Evolutionary conservation across 2,113 vertebrate species (phyloP).

Genomic region (Aegotheles bennettii): DNA sequence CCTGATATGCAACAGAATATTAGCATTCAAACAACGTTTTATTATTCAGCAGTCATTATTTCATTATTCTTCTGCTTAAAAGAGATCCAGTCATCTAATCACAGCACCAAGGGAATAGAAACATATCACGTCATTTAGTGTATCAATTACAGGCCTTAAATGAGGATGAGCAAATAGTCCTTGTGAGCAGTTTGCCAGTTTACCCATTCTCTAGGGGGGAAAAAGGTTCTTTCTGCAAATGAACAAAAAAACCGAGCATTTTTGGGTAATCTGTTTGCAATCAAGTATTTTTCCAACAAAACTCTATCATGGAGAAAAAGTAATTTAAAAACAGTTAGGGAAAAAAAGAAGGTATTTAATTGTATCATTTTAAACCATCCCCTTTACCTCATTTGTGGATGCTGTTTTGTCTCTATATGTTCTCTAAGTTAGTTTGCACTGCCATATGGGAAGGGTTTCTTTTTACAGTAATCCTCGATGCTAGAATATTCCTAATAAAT

Average conservation of each 20-base stretch:
- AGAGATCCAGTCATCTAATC: background rate
- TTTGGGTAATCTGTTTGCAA: background rate
- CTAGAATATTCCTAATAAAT: background rate
- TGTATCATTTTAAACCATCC: background rate
- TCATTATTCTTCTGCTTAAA: background rate
- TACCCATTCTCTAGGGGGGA: background rate
- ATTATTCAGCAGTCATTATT: conserved; percentile 9
- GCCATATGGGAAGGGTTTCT: background rate
- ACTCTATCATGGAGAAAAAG: background rate
- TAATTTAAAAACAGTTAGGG: background rate
- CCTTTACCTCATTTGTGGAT: background rate
- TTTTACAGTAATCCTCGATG: background rate
- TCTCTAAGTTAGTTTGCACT: background rate
- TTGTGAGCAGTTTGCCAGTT: background rate
- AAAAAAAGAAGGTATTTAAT: background rate
- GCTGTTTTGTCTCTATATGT: background rate
- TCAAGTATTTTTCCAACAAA: background rate
- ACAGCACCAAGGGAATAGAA: background rate
- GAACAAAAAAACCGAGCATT: background rate
- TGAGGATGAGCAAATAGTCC: conserved; percentile 4
- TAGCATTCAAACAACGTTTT: conserved; percentile 21
- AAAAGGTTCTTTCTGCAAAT: background rate
- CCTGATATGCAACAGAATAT: conserved; percentile 31
- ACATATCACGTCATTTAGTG: background rate
- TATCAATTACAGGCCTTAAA: conserved; percentile 23